Percentiles rank a stretch among this genome's conserved stretches.
phyloP scores from a whole-genome alignment of 2,113 vertebrate genomes.

The Melanocharis versteri region DNA sequence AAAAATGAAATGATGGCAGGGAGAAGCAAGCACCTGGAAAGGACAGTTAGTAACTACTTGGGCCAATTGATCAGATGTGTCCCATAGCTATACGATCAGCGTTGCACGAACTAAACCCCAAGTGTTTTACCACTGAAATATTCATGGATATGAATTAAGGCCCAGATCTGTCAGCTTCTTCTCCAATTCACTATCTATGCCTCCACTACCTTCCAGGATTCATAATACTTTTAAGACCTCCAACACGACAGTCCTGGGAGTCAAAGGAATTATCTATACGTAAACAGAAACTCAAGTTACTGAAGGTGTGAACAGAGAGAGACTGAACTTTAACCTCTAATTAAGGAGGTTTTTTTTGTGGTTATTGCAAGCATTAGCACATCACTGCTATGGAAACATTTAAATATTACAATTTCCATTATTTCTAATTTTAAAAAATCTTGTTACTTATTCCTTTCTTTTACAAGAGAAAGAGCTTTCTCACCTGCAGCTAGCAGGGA shows the following conservation, averaged over 20 bases:
- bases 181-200: not conserved
- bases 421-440: not conserved
- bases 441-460: not conserved
- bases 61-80: not conserved
- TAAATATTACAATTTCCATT: not conserved
- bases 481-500: not conserved
- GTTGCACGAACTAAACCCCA: not conserved
- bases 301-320: not conserved
- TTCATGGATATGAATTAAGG: not conserved
- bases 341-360: not conserved
- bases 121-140: not conserved
- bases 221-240: not conserved
- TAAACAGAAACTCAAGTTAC: not conserved
- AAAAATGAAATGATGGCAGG: not conserved
- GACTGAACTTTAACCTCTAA: not conserved
- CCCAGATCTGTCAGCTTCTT: not conserved
- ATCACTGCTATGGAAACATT: not conserved
- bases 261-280: not conserved
- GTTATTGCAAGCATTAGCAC: not conserved
- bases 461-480: not conserved
- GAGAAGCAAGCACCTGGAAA: not conserved
- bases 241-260: not conserved
- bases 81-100: rapidly evolving
- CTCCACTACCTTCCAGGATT: not conserved
- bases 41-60: not conserved